Percentiles rank a stretch among this genome's conserved stretches.
Evolutionary conservation across 2,113 vertebrate genomes (phyloP).

Genomic region (Corythaeola cristata): DNA sequence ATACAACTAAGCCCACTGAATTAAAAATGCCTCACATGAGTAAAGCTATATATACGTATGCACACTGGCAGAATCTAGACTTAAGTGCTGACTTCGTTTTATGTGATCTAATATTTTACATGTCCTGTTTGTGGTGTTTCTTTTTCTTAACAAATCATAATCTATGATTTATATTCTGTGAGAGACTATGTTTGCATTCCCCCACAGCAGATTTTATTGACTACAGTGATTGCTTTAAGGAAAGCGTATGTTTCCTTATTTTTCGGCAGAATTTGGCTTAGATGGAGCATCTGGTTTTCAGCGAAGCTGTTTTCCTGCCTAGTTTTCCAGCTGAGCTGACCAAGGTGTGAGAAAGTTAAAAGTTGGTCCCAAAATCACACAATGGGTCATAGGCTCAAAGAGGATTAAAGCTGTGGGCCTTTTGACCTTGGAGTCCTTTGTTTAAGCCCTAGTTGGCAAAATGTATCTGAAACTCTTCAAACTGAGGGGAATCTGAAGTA

Average conservation of each 20-base stretch:
- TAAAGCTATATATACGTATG: background rate
- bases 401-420: background rate
- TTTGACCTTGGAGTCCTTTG: background rate
- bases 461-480: background rate
- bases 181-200: background rate
- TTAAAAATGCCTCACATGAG: background rate
- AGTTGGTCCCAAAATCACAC: background rate
- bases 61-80: background rate
- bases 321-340: slow-evolving; percentile 35
- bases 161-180: slow-evolving; percentile 35
- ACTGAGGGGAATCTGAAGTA: background rate
- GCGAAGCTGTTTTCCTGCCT: slow-evolving; percentile 23
- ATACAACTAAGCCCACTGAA: background rate
- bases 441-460: background rate
- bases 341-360: background rate
- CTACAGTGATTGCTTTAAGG: background rate
- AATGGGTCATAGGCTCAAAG: background rate
- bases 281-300: slow-evolving; percentile 36
- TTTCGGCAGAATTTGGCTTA: slow-evolving; percentile 27
- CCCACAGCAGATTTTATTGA: slow-evolving; percentile 19
- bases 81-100: background rate
- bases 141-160: slow-evolving; percentile 4
- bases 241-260: background rate
- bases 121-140: background rate
- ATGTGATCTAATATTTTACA: background rate